Base-by-base conservation (phyloP, 2,113 vertebrate genomes). In the Cheilinus undulatus region DNA sequence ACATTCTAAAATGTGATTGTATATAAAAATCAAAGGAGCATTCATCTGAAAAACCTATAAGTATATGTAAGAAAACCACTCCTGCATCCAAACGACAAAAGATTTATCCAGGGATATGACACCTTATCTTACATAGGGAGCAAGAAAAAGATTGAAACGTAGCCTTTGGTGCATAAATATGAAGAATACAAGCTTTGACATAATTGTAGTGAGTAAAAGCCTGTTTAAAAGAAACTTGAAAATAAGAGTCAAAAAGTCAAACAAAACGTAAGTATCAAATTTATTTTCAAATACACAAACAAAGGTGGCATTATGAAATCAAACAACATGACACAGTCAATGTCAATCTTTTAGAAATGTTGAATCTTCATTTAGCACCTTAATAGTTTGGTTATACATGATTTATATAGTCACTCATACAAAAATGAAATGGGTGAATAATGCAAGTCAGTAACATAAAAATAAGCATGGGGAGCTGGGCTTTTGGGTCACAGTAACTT, bases 311-410 rank as follows among this genome's bases (percentile, higher is more conserved):
- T 78, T 77, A 92, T 85, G 71, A 88, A 88, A 83, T 83, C 74
- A 86, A 91, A 88, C 80, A 91, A 88, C 80, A 82, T 62, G 80
- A 83, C 81, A 84, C 61, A 48, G 74, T 67, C 58, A 73, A 84
- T 78, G 83, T 87, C 78, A 82, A 71, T 78, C 67, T 87, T 84
- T 88, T 70, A 76, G 49, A 85, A 84, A 90, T 54, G 86, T 69
- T 69, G 67, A 82, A 77, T 92, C 91, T 92, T 93, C 91, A 93
- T 93, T 92, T 93, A 93, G 93, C 92, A 94, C 92, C 92, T 90
- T 89, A 79, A 90, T 80, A 88, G 80, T 87, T 92, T 69, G 89
- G 83, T 93, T 93, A 93, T 63, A 93, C 89, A 90, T 76, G 80
- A 88, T 88, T 76, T 88, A 89, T 88, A 92, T 90, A 88, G 83